Evolutionary conservation across 1,140 invertebrate genomes (phyloP), one percentile per base, ranked within the genome.

Genomic region (Achatina immaculata): DNA sequence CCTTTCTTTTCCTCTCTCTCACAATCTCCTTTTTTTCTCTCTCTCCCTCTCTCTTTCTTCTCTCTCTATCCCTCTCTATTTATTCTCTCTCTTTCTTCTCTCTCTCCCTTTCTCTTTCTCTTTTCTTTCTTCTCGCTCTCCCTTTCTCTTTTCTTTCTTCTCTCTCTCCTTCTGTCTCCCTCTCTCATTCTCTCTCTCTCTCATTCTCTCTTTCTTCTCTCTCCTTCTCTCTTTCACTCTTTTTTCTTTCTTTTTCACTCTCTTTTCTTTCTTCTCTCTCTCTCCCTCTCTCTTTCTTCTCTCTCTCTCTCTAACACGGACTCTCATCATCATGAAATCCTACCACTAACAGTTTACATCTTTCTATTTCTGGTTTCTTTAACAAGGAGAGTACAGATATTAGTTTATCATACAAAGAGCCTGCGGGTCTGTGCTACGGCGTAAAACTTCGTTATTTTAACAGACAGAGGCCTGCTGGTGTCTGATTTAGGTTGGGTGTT

Each of bases 31-130:
- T 65, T 24, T 65, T 24, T 34, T 34, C n/a, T 65, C 62, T 65
- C 24, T 65, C 62, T 65, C 62, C n/a, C 62, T 34, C 62, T 65
- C 62, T 65, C 62, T 65, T 24, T 65, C 62, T n/a, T 34, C 62
- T 34, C 11, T 34, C 11, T 34, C 48, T 24, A 11, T 51, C 24
- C 24, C 24, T 51, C 11, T 24, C 24, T 51, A 14, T 24, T 24
- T 14, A 24, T 11, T 51, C 48, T 11, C 24, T 24, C 24, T 11
- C 11, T 14, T 51, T 14, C 11, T 14, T 14, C 11, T 51, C 11
- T 14, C 24, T 24, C 11, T 51, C 11, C n/a, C 24, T 65, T 28
- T 65, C 24, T 65, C 62, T 65, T 24, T 34, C 31, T 24, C 31
- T 34, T 28, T 65, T 28, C 9, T 9, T 65, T 24, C n/a, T 9